Evolutionary conservation across 2,797 vertebrate genomes (phyloP).

Genomic region (Hydrocynus forskahlii): DNA sequence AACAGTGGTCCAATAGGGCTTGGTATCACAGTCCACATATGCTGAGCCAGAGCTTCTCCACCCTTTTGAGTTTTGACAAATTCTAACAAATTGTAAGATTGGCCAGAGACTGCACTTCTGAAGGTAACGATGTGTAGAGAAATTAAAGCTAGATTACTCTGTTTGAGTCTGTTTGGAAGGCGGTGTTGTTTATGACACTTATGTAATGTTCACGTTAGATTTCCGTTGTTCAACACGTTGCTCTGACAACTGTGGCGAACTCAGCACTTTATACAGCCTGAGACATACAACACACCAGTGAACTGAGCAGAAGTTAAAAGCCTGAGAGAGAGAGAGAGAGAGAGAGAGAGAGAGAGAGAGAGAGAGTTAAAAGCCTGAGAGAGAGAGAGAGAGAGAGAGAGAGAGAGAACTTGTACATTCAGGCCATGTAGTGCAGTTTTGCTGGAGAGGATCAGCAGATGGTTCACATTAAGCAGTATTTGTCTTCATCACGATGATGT

Average conservation of each 20-base stretch:
- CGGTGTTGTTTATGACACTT: conserved; percentile 1
- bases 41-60: not conserved
- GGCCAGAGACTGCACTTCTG: not conserved
- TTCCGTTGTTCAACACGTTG: conserved; percentile 16
- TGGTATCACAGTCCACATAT: not conserved
- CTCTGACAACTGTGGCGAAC: conserved; percentile 11
- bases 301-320: conserved; percentile 1
- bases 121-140: not conserved
- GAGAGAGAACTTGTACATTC: conserved; percentile 19
- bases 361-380: too few relatives aligned
- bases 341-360: too few relatives aligned
- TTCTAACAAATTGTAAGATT: not conserved
- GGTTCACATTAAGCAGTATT: conserved; percentile 42
- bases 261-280: conserved; percentile 36
- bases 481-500: conserved; percentile 32
- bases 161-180: not conserved
- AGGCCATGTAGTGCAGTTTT: conserved; percentile 22
- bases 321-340: too few relatives aligned
- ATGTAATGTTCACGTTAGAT: conserved; percentile 19
- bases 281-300: conserved; percentile 28
- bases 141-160: not conserved
- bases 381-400: not conserved
- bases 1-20: not conserved
- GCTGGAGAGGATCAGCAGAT: conserved; percentile 36
- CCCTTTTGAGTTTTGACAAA: not conserved